Evolutionary conservation across 2,888 invertebrate genomes (phyloP), one percentile per base, ranked within the genome.

Genomic region (Schizaphis graminum): DNA sequence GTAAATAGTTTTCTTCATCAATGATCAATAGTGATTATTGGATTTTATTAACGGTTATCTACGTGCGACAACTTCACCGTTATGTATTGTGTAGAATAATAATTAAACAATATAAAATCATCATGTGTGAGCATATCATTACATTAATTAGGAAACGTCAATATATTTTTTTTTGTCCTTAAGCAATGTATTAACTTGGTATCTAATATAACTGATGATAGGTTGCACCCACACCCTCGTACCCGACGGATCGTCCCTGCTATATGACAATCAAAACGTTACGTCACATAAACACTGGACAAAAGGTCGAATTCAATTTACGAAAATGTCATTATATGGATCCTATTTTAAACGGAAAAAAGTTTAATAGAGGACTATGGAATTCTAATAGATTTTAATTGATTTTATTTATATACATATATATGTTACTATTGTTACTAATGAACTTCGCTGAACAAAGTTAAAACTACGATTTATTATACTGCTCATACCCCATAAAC

Each of bases 321-420:
- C n/a, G 24, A n/a, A 67, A 90, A 90, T n/a, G 61, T n/a, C 61
- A 47, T 90, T 67, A 90, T n/a, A 90, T 47, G 61, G 11, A 61
- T 90, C 47, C 61, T 67, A 5, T 67, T 90, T 90, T n/a, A 67
- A 90, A 90, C 21, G 10, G 21, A n/a, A 90, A 90, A 61, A 61
- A 47, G 24, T 90, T n/a, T 35, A 88, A 88, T 53, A 5, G 47
- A n/a, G 16, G 4, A 47, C 44, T 47, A 24, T n/a, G 47, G 44
- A 67, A 44, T 90, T n/a, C 24, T 90, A 41, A 61, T 47, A 61
- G 47, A 67, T 90, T 90, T 67, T 67, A 67, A 90, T 90, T 90
- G n/a, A 61, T 67, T 90, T 28, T n/a, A 1, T 90, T 61, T 47
- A 61, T 89, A 89, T 67, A n/a, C n/a, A 28, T 61, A 61, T 67